Evolutionary conservation across 2,113 vertebrate genomes (phyloP), one percentile per base, ranked within the genome.

Genomic region (Eurystomus gularis): DNA sequence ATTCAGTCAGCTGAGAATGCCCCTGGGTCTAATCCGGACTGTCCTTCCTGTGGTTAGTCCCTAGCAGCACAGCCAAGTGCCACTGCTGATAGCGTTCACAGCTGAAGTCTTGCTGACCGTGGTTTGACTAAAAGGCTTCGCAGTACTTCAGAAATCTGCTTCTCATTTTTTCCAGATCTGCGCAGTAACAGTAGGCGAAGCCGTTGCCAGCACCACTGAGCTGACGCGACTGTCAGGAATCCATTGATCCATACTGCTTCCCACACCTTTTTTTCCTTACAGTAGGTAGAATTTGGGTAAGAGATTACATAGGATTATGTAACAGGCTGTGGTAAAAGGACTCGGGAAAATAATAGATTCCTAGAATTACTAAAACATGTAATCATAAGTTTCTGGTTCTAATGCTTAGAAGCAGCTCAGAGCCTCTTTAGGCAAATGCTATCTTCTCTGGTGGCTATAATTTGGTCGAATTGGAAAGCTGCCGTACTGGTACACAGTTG

Each of bases 1-100:
- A 76, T 54, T 39, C 29, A 81, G 15, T 9, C 40, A 39, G 57
- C 44, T 20, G 20, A n/a, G 64, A 9, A 16, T 11, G 40, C 8
- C 40, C 25, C 65, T 57, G 8, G 17, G 20, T 6, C 19, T 65
- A 4, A 5, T 12, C 11, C 31, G 13, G 19, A 23, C 15, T 51
- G 40, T 33, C 70, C 42, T 71, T 71, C 61, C 90, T 12, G 52
- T 82, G 76, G 24, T 7, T 76, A 80, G 28, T 8, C 66, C 28
- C 49, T 6, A 68, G 51, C 75, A 84, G 78, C 28, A 52, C 69
- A 46, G 49, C 26, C 44, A 21, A 49, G 49, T 0, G 0, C 58
- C 23, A 49, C 60, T 79, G 84, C 62, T 17, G 8, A 9, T 3
- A 35, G 29, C 0, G 11, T 2, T 11, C 28, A 1, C 37, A n/a